phyloP scores from a whole-genome alignment of 1,140 invertebrate species.

The Zophobas morio region DNA sequence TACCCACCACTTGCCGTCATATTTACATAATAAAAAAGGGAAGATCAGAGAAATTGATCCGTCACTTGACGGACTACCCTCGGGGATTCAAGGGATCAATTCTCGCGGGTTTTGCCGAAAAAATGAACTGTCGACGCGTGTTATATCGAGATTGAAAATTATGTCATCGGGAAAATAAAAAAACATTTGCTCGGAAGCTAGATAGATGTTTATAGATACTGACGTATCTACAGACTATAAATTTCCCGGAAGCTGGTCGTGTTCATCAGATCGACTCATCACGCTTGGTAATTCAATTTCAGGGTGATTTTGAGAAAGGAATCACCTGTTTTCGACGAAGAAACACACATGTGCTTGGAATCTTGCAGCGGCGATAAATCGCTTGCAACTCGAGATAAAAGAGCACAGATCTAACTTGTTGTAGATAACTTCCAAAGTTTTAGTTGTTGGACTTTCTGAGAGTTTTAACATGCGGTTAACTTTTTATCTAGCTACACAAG shows the following conservation, averaged over 20 bases:
- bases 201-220: neutral
- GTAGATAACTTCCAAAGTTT: constrained; percentile 25
- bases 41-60: constrained; percentile 36
- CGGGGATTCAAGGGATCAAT: constrained; percentile 26
- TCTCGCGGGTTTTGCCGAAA: constrained; percentile 13
- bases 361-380: constrained; percentile 20
- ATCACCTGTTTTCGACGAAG: constrained; percentile 10
- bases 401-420: constrained; percentile 18
- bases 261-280: constrained; percentile 11
- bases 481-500: constrained; percentile 22
- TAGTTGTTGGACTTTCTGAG: constrained; percentile 14
- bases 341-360: neutral
- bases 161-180: constrained; percentile 8
- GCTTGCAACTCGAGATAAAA: constrained; percentile 2
- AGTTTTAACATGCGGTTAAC: constrained; percentile 25
- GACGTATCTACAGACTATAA: constrained; percentile 5
- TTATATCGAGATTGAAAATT: constrained; percentile 23
- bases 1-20: constrained; percentile 30
- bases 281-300: constrained; percentile 25
- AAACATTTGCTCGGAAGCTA: neutral
- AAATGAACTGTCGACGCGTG: constrained; percentile 19
- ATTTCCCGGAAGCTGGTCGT: constrained; percentile 6
- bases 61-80: constrained; percentile 31
- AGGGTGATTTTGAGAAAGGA: constrained; percentile 13
- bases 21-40: constrained; percentile 43